Base-by-base conservation (phyloP, 92 coral and sea anemone species). In the Isaurus tuberculatus region DNA sequence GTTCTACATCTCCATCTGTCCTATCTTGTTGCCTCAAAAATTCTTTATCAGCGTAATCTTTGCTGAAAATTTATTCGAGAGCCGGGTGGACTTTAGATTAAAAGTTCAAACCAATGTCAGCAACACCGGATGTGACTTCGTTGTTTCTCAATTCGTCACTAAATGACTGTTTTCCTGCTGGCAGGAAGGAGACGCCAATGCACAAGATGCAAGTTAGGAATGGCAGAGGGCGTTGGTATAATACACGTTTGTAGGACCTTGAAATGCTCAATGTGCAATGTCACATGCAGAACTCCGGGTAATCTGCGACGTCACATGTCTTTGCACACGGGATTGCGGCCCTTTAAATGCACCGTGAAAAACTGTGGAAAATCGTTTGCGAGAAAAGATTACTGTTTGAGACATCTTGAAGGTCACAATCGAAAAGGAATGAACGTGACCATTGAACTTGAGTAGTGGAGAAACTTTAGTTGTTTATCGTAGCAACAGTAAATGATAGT, bases 241-340 rank as follows among this genome's bases (percentile, higher is more conserved):
- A 63, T 5, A 3, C 78, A 72, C 78, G 61, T 72, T 22, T 72
- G 78, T 72, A 72, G 78, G 53, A 72, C 60, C 33, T 72, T 72
- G 78, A 72, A 37, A 44, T 72, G 78, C 78, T 22, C 78, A 25
- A 43, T 72, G 78, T 72, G 78, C 33, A 72, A 55, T 2, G 78
- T 72, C 55, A 72, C 78, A 5, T 72, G 78, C 61, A 72, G 53
- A 72, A 72, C 78, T 14, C 78, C 78, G 25, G 78, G 78, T 28
- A 72, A 72, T 26, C 36, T 72, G 51, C 78, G 78, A 36, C 82
- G 82, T 51, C 82, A 77, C 53, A 34, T 77, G 82, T 77, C 64
- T 14, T 26, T 77, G 64, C 91, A 87, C 53, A 82, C 87, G 44
- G 91, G 91, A 40, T 78, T 82, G 58, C 84, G 84, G 69, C 91